A percentile compares a stretch with the other conserved stretches of the same genome.
Evolutionary conservation across 2,888 invertebrate genomes (phyloP).

Genomic region (Helicoverpa assulta): DNA sequence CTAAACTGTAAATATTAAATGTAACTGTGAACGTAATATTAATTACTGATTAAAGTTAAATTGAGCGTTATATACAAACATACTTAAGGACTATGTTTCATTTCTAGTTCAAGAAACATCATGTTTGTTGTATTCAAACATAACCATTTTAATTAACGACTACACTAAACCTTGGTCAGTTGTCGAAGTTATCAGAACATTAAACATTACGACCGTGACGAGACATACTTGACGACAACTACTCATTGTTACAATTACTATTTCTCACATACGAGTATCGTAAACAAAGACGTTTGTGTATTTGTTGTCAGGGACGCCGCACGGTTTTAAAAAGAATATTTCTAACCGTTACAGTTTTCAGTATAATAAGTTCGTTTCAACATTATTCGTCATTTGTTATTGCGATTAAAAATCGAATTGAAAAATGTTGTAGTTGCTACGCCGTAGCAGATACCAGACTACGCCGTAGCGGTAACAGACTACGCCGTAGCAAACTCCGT

Average conservation of each 20-base stretch:
- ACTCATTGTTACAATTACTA: slow-evolving; percentile 6
- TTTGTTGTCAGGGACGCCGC: not conserved
- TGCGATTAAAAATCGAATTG: not conserved
- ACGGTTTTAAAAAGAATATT: not conserved
- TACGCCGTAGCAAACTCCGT: slow-evolving; percentile 7
- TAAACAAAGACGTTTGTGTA: not conserved
- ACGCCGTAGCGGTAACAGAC: slow-evolving; percentile 6
- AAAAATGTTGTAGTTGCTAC: not conserved
- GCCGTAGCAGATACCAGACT: not conserved
- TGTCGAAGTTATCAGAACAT: slow-evolving; percentile 20
- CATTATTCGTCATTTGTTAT: no score
- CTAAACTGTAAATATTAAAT: no score
- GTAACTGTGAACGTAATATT: no score
- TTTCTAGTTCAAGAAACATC: not conserved
- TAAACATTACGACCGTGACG: slow-evolving; percentile 14
- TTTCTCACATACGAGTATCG: not conserved
- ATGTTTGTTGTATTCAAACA: not conserved
- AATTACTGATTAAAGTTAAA: no score
- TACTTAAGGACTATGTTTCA: not conserved
- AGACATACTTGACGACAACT: not conserved
- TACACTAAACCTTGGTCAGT: slow-evolving; percentile 1
- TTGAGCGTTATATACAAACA: no score
- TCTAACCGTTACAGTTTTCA: no score
- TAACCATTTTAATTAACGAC: slow-evolving; percentile 25
- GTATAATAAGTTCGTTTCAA: no score